phyloP scores from a whole-genome alignment of 2,113 vertebrate genomes.

The Ariopsis seemanni region DNA sequence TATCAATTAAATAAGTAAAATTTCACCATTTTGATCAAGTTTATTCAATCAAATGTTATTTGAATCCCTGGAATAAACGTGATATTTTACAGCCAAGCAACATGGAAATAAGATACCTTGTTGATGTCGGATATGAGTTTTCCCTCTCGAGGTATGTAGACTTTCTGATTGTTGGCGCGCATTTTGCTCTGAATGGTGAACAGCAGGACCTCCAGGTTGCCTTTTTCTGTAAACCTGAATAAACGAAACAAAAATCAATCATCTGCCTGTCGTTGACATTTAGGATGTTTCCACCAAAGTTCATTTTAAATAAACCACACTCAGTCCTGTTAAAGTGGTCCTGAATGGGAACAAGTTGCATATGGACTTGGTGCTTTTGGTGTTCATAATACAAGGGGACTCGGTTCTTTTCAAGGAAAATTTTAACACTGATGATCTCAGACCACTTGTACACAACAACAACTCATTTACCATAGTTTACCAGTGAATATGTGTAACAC shows the following conservation, averaged over 20 bases:
- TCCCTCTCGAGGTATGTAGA: conserved; percentile 95
- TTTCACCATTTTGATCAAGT: too few species aligned
- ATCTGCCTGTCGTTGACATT: background rate
- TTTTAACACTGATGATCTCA: background rate
- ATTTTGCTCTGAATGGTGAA: conserved; percentile 99
- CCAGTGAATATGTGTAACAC: background rate
- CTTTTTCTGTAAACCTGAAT: conserved; percentile 93
- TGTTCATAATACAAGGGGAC: background rate
- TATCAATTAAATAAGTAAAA: background rate
- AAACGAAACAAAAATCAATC: conserved; percentile 26
- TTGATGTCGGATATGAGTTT: conserved; percentile 98
- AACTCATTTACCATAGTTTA: background rate
- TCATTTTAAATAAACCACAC: background rate
- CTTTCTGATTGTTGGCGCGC: conserved; percentile 98
- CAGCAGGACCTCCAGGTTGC: conserved; percentile 93
- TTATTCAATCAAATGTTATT: background rate
- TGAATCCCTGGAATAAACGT: background rate
- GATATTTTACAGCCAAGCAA: background rate
- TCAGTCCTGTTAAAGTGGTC: background rate
- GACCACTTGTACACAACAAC: background rate
- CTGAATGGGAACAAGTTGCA: background rate
- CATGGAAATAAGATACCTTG: conserved; percentile 74
- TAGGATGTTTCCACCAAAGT: background rate
- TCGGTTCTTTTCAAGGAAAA: background rate
- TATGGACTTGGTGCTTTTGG: background rate